Evolutionary conservation across 2,888 invertebrate genomes (phyloP), one percentile per base, ranked within the genome.

Genomic region (Phasia obesa): DNA sequence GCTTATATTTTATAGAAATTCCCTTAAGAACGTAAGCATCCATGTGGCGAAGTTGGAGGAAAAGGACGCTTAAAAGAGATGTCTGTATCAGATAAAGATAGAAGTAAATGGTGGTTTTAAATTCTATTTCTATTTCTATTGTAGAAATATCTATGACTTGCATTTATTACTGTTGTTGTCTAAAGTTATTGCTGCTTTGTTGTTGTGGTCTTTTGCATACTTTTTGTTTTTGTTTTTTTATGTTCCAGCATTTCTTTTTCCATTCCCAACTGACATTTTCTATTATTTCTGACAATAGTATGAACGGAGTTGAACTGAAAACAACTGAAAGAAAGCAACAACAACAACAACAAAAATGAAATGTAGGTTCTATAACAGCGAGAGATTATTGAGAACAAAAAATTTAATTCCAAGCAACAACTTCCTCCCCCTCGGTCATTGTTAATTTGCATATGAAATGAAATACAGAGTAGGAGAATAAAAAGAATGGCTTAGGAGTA

Each of bases 391-490:
- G 51, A n/a, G 57, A 62, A 23, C 5, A 25, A 7, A 67, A 65
- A 35, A 15, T 35, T 27, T 25, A 44, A 31, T 59, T 55, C 60
- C 35, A 25, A n/a, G 23, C n/a, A n/a, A n/a, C n/a, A n/a, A n/a
- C n/a, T 17, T 17, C 15, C 25, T 15, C 62, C 35, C 44, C 21
- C 51, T 44, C 27, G 67, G 73, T 35, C 73, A 74, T 62, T 78
- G 53, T 35, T 75, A 69, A 75, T 75, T 78, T 78, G 82, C 74
- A 75, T 83, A 75, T 78, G 70, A 70, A 82, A 75, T 53, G 64
- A 27, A 78, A 81, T 57, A 62, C 47, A 69, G 23, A 23, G 13
- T 19, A 65, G 42, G 11, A 9, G 49, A 57, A 57, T 27, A 25
- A 67, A 21, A n/a, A 42, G 62, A 53, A 13, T 53, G 17, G 15